These are phyloP conservation scores for Branchipolynoe longqiensis DNA, from an alignment of 2,888 invertebrate species.

Conservation along the genomic window DNA sequence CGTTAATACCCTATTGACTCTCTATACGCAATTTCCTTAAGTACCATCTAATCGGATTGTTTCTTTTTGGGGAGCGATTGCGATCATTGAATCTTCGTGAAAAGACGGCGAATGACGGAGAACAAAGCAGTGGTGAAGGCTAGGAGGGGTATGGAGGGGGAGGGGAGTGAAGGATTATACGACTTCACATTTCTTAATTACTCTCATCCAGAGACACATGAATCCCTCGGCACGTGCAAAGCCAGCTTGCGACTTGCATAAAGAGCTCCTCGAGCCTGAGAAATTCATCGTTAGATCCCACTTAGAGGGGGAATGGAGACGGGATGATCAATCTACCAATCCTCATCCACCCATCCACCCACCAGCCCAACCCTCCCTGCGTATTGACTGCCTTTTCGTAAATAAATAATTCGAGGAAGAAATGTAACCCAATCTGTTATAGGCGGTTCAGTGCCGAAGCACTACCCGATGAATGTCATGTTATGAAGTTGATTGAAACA, in stretches of 20 bases:
- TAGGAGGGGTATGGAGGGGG: too few relatives aligned
- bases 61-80: too few relatives aligned
- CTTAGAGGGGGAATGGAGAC: too few relatives aligned
- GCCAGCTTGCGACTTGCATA: too few relatives aligned
- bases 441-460: not conserved
- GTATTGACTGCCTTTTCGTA: not conserved
- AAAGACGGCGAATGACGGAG: constrained; percentile 11
- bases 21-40: constrained; percentile 37
- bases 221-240: not conserved
- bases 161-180: too few relatives aligned
- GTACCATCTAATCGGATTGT: not conserved
- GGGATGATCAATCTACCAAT: too few relatives aligned
- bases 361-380: too few relatives aligned
- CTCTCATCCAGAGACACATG: not conserved
- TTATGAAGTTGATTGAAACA: too few relatives aligned
- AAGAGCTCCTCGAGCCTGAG: too few relatives aligned
- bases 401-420: not conserved
- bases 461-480: not conserved
- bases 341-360: too few relatives aligned
- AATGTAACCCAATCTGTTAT: not conserved
- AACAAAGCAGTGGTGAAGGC: constrained; percentile 10
- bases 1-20: constrained; percentile 36
- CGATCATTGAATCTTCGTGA: too few relatives aligned
- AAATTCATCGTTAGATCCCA: too few relatives aligned
- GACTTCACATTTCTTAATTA: not conserved